These are phyloP conservation scores for Agonopterix heracliana DNA, from an alignment of 2,888 invertebrate genomes.

Conservation along the genomic window DNA sequence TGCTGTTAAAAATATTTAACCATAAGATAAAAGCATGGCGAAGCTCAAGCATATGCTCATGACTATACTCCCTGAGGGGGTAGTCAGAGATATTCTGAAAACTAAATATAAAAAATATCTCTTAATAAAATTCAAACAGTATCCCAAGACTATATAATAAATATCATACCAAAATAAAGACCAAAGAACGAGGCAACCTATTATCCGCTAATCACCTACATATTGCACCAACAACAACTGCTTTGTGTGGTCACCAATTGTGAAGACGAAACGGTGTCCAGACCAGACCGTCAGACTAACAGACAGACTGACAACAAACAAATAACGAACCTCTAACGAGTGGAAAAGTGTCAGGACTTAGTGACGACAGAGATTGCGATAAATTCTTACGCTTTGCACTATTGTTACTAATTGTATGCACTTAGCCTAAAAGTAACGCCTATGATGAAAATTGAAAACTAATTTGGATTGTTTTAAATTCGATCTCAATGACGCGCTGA, in stretches of 20 bases:
- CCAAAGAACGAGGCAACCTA: neutral
- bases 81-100: too few relatives aligned
- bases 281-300: conserved; percentile 28
- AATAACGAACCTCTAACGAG: conserved; percentile 70
- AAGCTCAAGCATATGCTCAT: too few relatives aligned
- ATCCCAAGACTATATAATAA: neutral
- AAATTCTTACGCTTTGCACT: conserved; percentile 1
- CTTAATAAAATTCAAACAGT: neutral
- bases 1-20: too few relatives aligned
- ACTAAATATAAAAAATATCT: neutral
- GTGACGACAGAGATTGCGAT: conserved; percentile 7
- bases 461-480: too few relatives aligned
- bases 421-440: too few relatives aligned
- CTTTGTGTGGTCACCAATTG: conserved; percentile 53
- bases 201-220: neutral
- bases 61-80: too few relatives aligned
- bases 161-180: neutral
- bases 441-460: too few relatives aligned
- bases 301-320: conserved; percentile 63
- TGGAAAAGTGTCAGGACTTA: conserved; percentile 56
- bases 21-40: too few relatives aligned
- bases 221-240: conserved; percentile 22
- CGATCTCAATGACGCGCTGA: too few relatives aligned
- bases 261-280: conserved; percentile 29
- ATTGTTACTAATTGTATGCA: too few relatives aligned